Evolutionary conservation across 2,888 invertebrate species (phyloP).

Genomic region (Escarpia spicata): DNA sequence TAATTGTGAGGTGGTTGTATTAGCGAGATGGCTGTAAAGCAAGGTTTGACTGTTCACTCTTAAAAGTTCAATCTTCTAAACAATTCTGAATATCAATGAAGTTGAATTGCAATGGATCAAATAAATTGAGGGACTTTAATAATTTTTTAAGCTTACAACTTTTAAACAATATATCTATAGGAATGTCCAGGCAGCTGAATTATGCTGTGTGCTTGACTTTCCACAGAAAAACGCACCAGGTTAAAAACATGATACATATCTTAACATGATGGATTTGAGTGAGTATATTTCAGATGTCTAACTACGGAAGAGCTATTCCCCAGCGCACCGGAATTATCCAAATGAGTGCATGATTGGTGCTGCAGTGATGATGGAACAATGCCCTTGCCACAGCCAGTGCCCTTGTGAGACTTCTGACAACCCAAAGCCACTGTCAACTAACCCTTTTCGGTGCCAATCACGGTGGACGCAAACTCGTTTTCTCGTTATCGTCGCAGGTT

Average conservation of each 20-base stretch:
- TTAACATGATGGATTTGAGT: background rate
- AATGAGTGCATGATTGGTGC: background rate
- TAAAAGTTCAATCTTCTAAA: too few species aligned
- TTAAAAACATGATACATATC: background rate
- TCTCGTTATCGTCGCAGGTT: slow-evolving; percentile 12
- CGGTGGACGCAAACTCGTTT: background rate
- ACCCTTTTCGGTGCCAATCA: background rate
- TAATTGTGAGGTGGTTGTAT: too few species aligned
- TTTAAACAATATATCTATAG: background rate
- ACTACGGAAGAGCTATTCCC: background rate
- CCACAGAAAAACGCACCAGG: background rate
- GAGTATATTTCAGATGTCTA: background rate
- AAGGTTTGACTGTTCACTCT: too few species aligned
- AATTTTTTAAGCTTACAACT: background rate
- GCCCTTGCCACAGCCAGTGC: background rate
- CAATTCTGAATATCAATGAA: too few species aligned
- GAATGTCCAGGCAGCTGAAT: background rate
- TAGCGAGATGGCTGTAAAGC: too few species aligned
- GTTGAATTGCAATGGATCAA: too few species aligned
- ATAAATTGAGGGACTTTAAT: too few species aligned
- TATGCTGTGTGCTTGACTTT: background rate
- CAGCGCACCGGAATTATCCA: background rate
- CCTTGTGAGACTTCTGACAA: background rate
- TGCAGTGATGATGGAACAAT: background rate
- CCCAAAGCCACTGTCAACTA: background rate